Percentiles rank a stretch among this genome's conserved stretches.
These are phyloP conservation scores for Gouania willdenowi DNA, from an alignment of 2,797 vertebrate genomes.

Conservation along the genomic window DNA sequence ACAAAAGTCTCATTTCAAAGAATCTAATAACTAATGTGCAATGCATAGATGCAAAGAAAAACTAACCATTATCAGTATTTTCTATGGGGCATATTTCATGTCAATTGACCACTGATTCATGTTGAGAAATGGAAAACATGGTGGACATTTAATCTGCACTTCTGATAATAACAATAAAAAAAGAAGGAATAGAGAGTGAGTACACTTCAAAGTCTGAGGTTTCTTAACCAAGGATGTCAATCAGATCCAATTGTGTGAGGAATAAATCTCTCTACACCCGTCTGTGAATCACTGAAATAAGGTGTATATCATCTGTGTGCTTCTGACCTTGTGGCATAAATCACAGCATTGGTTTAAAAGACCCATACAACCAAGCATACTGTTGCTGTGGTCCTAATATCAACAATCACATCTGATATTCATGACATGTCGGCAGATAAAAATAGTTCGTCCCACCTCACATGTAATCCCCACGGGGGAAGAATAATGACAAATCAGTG, in stretches of 20 bases:
- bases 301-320: conserved; percentile 6
- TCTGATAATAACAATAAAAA: too few relatives aligned
- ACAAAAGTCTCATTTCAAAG: too few relatives aligned
- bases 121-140: too few relatives aligned
- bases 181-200: background rate
- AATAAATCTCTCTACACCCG: conserved; percentile 1
- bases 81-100: too few relatives aligned
- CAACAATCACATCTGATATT: conserved; percentile 34
- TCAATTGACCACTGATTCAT: too few relatives aligned
- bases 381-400: conserved; percentile 15
- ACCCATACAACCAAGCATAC: conserved; percentile 10
- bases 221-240: conserved; percentile 15
- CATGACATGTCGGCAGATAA: conserved; percentile 31
- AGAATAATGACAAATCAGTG: conserved; percentile 18
- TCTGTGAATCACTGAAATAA: conserved; percentile 13
- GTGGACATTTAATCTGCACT: too few relatives aligned
- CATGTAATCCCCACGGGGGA: conserved; percentile 5
- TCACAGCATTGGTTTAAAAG: conserved; percentile 24
- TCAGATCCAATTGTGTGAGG: conserved; percentile 13
- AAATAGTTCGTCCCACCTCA: conserved; percentile 29
- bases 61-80: too few relatives aligned
- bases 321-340: conserved; percentile 20
- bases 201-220: conserved; percentile 7
- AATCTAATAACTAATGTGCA: too few relatives aligned
- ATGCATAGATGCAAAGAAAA: too few relatives aligned